phyloP scores from a whole-genome alignment of 2,888 invertebrate genomes.

The Podotricha telesiphe region DNA sequence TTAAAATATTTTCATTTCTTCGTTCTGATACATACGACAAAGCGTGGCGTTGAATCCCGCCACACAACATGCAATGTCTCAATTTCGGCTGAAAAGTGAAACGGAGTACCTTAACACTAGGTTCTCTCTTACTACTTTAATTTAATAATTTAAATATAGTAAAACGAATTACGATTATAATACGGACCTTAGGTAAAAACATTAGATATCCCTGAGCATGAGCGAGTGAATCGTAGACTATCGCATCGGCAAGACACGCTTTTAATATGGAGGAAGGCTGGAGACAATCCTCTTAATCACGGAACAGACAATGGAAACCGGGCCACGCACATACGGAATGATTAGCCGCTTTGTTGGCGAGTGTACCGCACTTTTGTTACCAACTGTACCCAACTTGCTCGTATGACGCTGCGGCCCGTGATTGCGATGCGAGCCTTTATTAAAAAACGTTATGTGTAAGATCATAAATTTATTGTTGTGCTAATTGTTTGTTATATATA shows the following conservation, averaged over 20 bases:
- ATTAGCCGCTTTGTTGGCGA: conserved; percentile 66
- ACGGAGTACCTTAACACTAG: no score
- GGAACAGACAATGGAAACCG: conserved; percentile 78
- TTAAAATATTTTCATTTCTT: no score
- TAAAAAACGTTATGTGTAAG: conserved; percentile 54
- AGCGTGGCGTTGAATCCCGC: no score
- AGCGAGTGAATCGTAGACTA: conserved; percentile 52
- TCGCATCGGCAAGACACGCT: conserved; percentile 70
- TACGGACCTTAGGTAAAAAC: not conserved
- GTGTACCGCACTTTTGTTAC: conserved; percentile 71
- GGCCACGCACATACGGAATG: conserved; percentile 79
- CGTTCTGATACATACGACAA: no score
- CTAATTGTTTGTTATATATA: conserved; percentile 35
- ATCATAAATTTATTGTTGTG: conserved; percentile 48
- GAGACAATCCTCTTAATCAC: conserved; percentile 84
- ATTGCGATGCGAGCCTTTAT: conserved; percentile 52
- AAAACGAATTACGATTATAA: no score
- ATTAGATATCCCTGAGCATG: conserved; percentile 43
- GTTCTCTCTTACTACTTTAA: no score
- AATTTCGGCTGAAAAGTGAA: no score
- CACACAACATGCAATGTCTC: no score
- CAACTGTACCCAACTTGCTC: conserved; percentile 58
- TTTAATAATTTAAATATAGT: no score
- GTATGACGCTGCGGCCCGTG: conserved; percentile 53
- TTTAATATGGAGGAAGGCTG: conserved; percentile 79